A percentile compares a stretch with the other conserved stretches of the same genome.
These are phyloP conservation scores for Fregetta grallaria DNA, from an alignment of 2,113 vertebrate species.

Conservation along the genomic window DNA sequence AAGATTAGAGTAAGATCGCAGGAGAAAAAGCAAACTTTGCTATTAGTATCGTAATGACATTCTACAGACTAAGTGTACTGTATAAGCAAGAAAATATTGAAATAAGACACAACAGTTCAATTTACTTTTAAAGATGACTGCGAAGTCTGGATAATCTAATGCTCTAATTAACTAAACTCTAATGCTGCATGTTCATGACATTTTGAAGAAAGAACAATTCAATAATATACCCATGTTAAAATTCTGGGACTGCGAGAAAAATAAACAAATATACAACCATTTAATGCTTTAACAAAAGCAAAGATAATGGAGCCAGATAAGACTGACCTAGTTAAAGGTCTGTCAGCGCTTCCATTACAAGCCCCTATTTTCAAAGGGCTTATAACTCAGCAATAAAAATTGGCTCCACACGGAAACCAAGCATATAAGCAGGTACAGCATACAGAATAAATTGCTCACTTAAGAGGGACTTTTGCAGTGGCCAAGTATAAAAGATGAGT, in stretches of 20 bases:
- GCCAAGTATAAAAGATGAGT: neutral
- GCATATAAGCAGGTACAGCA: neutral
- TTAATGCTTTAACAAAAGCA: neutral
- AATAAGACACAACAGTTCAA: neutral
- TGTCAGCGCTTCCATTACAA: neutral
- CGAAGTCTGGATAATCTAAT: neutral
- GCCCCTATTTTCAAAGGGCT: neutral
- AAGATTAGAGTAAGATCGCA: neutral
- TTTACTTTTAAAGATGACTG: neutral
- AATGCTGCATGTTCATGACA: neutral
- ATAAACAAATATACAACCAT: neutral
- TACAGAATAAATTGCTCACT: neutral
- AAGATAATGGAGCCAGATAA: neutral
- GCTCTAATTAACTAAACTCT: neutral
- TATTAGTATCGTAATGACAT: neutral
- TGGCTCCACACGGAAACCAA: neutral
- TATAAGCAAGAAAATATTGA: neutral
- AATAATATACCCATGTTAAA: neutral
- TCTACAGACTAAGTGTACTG: neutral
- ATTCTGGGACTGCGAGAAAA: neutral
- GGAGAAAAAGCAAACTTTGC: neutral
- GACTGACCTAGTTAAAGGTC: neutral
- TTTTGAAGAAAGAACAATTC: neutral
- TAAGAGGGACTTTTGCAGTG: neutral
- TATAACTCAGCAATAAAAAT: conserved; percentile 23